These are phyloP conservation scores for Lophura nycthemera DNA, from an alignment of 2,113 vertebrate genomes.

Conservation along the genomic window DNA sequence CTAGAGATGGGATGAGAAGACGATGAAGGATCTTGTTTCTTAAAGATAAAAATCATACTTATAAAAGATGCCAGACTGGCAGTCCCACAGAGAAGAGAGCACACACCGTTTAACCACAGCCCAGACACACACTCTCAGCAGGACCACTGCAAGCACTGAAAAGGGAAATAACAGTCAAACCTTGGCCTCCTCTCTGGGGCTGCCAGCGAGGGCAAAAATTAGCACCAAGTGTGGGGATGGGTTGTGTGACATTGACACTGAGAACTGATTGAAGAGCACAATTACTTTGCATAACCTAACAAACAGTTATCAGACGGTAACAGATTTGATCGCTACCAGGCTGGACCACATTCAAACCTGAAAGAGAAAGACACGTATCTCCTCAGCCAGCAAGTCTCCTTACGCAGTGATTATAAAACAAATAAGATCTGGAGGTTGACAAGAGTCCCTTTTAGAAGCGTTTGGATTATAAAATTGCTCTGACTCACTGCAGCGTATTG, in stretches of 20 bases:
- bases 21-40: constrained; percentile 13
- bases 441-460: constrained; percentile 66
- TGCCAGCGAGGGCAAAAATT: constrained; percentile 33
- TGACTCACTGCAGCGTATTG: constrained; percentile 62
- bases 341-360: constrained; percentile 33
- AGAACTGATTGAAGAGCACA: constrained; percentile 10
- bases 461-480: constrained; percentile 69
- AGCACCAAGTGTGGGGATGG: neutral
- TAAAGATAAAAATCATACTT: constrained; percentile 58
- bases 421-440: constrained; percentile 67
- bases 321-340: constrained; percentile 50
- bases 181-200: neutral
- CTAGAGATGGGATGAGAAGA: constrained; percentile 33
- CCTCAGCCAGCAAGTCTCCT: constrained; percentile 27
- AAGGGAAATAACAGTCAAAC: constrained; percentile 51
- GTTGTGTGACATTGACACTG: neutral
- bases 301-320: constrained; percentile 49
- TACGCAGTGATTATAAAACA: constrained; percentile 48
- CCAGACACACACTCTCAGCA: constrained; percentile 49
- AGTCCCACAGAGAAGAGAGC: constrained; percentile 33
- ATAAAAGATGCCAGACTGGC: constrained; percentile 26
- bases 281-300: constrained; percentile 37
- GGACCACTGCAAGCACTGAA: constrained; percentile 49
- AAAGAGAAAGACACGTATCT: neutral
- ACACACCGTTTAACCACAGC: constrained; percentile 60